phyloP scores from a whole-genome alignment of 2,888 invertebrate genomes.

The Omphaloscelis lunosa region DNA sequence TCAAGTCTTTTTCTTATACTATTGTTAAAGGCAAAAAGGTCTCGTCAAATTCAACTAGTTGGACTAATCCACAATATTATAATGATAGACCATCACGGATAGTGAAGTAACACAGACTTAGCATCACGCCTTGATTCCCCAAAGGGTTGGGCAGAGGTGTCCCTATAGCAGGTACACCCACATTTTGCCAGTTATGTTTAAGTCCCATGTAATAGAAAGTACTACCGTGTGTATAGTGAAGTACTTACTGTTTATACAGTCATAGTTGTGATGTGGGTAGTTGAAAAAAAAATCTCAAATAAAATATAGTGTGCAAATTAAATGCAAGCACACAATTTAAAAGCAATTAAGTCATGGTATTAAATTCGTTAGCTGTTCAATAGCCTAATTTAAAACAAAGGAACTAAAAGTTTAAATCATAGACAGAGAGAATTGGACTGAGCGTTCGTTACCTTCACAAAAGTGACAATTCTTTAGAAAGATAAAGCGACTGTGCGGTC shows the following conservation, averaged over 20 bases:
- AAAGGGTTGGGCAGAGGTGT: too few relatives aligned
- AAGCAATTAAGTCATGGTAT: slow-evolving; percentile 56
- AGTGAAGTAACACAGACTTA: too few relatives aligned
- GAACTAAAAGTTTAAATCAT: slow-evolving; percentile 35
- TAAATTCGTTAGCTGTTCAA: slow-evolving; percentile 44
- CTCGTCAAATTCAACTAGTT: slow-evolving; percentile 42
- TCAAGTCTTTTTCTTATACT: slow-evolving; percentile 11
- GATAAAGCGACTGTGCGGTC: too few relatives aligned
- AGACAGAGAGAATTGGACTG: too few relatives aligned
- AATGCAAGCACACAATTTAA: slow-evolving; percentile 62
- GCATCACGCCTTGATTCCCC: too few relatives aligned
- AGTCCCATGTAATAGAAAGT: too few relatives aligned
- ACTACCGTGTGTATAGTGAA: too few relatives aligned
- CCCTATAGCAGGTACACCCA: too few relatives aligned
- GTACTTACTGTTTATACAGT: slow-evolving; percentile 9
- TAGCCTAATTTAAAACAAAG: slow-evolving; percentile 45
- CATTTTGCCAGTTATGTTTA: too few relatives aligned
- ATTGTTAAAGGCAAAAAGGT: slow-evolving; percentile 33
- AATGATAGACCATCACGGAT: slow-evolving; percentile 16
- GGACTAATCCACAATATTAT: slow-evolving; percentile 22
- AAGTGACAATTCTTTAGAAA: too few relatives aligned
- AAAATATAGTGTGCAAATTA: slow-evolving; percentile 49
- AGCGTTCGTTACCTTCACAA: too few relatives aligned
- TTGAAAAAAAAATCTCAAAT: slow-evolving; percentile 34
- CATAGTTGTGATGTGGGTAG: slow-evolving; percentile 3